Evolutionary conservation across 2,113 vertebrate species (phyloP).

Genomic region (Proteles cristata): DNA sequence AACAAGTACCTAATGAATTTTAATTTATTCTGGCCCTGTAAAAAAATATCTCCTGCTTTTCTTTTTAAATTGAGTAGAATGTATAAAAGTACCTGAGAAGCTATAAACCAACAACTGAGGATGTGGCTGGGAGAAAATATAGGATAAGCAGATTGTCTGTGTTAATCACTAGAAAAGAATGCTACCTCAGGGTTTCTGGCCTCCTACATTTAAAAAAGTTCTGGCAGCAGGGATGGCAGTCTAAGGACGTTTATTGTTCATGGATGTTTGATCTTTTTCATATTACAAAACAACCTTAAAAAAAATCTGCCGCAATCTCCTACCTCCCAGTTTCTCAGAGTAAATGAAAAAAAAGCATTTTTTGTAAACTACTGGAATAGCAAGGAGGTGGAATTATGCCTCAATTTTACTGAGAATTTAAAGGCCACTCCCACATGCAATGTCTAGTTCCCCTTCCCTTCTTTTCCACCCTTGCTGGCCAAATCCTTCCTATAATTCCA

Average conservation of each 20-base stretch:
- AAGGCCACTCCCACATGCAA: not conserved
- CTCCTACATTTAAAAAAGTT: not conserved
- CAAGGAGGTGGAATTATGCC: not conserved
- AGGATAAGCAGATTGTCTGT: not conserved
- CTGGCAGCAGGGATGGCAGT: not conserved
- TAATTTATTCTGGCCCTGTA: slow-evolving; percentile 24
- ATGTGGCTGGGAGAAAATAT: not conserved
- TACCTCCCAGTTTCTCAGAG: not conserved
- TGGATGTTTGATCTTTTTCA: not conserved
- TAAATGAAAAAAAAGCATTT: not conserved
- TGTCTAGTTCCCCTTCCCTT: not conserved
- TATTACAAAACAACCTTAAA: not conserved
- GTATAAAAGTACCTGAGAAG: slow-evolving; percentile 8
- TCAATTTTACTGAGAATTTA: not conserved
- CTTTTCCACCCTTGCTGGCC: not conserved
- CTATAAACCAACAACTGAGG: not conserved
- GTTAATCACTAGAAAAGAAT: not conserved
- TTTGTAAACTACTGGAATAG: not conserved
- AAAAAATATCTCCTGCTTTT: slow-evolving; percentile 22
- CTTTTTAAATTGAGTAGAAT: slow-evolving; percentile 30
- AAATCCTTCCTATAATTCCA: not conserved
- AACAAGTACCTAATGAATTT: not conserved
- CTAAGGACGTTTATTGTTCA: not conserved
- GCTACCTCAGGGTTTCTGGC: not conserved
- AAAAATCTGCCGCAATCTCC: not conserved